These are phyloP conservation scores for Erebia aethiops DNA, from an alignment of 2,888 invertebrate genomes.

Conservation along the genomic window DNA sequence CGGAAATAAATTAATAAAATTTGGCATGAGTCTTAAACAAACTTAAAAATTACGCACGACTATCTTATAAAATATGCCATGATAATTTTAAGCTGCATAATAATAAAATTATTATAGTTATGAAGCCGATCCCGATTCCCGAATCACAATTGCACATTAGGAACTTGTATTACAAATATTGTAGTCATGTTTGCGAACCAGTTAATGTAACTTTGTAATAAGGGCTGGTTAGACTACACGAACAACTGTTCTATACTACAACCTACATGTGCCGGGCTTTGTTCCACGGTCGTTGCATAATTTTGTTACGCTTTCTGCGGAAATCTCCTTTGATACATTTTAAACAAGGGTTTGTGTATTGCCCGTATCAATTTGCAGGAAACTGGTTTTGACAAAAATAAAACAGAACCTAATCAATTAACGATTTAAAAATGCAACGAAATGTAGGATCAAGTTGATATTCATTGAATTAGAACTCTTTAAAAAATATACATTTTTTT, in stretches of 20 bases:
- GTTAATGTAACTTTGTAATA: conserved; percentile 74
- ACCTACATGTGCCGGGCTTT: conserved; percentile 48
- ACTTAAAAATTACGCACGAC: too few relatives aligned
- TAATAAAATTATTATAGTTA: neutral
- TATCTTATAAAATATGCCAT: too few relatives aligned
- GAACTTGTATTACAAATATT: conserved; percentile 45
- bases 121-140: conserved; percentile 1
- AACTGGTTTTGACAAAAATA: neutral
- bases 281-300: conserved; percentile 62
- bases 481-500: too few relatives aligned
- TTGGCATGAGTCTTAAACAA: too few relatives aligned
- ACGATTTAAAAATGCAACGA: conserved; percentile 1
- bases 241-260: conserved; percentile 42
- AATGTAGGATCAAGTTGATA: neutral
- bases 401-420: conserved; percentile 5
- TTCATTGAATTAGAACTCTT: too few relatives aligned
- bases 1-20: too few relatives aligned
- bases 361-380: conserved; percentile 4
- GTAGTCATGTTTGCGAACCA: conserved; percentile 50
- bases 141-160: conserved; percentile 11
- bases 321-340: conserved; percentile 59
- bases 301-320: conserved; percentile 68
- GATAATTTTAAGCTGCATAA: too few relatives aligned
- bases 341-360: conserved; percentile 36
- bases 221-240: conserved; percentile 54